Percentiles rank a stretch among this genome's conserved stretches.
These are phyloP conservation scores for Globicephala melas DNA, from an alignment of 2,113 vertebrate genomes.

Conservation along the genomic window DNA sequence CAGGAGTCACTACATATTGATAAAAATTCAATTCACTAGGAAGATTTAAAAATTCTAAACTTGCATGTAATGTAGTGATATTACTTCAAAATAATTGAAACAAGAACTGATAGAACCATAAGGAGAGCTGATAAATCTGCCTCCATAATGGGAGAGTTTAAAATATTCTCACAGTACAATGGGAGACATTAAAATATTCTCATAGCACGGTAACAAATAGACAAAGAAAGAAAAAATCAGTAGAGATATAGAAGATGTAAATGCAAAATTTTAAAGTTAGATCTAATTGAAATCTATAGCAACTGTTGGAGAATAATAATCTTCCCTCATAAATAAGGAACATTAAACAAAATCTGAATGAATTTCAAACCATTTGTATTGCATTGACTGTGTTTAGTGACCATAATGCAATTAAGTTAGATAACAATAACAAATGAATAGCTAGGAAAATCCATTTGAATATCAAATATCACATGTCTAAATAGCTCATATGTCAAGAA, in stretches of 20 bases:
- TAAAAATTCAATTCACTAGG: not conserved
- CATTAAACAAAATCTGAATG: slow-evolving; percentile 17
- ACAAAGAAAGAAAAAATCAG: not conserved
- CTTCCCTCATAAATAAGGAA: slow-evolving; percentile 6
- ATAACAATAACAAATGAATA: not conserved
- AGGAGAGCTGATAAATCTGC: not conserved
- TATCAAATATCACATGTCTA: not conserved
- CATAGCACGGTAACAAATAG: not conserved
- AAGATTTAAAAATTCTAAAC: not conserved
- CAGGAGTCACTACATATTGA: not conserved
- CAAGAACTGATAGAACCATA: not conserved
- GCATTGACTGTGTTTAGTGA: not conserved
- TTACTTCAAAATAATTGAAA: slow-evolving; percentile 31
- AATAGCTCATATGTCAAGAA: not conserved
- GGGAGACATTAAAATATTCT: not conserved
- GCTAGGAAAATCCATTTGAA: not conserved
- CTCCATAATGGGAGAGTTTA: not conserved
- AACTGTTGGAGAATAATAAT: not conserved
- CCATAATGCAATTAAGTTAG: not conserved
- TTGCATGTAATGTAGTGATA: not conserved
- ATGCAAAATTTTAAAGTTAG: not conserved
- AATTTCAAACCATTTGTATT: slow-evolving; percentile 13
- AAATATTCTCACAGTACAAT: not conserved
- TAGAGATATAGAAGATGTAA: not conserved
- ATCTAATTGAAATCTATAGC: not conserved